These are phyloP conservation scores for Rhorus exstirpatorius DNA, from an alignment of 2,888 invertebrate species.

Conservation along the genomic window DNA sequence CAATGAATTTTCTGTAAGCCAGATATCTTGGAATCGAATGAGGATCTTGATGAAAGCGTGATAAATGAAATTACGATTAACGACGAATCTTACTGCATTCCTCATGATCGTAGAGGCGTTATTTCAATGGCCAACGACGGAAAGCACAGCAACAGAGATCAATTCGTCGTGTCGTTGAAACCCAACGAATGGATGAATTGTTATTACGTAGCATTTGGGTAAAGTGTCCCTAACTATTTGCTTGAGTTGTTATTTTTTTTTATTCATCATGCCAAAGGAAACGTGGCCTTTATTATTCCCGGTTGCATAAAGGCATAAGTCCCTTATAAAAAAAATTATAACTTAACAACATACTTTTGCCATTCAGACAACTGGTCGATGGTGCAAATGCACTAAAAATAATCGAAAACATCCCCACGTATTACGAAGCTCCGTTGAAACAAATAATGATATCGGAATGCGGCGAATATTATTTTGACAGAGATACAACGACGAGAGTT, in stretches of 20 bases:
- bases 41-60: slow-evolving; percentile 82
- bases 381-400: slow-evolving; percentile 88
- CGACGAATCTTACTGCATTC: slow-evolving; percentile 90
- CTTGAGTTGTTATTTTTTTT: too few species aligned
- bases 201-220: slow-evolving; percentile 92
- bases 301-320: not conserved
- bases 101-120: slow-evolving; percentile 90
- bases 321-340: not conserved
- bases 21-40: slow-evolving; percentile 56
- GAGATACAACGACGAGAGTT: slow-evolving; percentile 25
- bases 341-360: not conserved
- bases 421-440: slow-evolving; percentile 88
- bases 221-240: slow-evolving; percentile 69
- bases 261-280: not conserved
- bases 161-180: slow-evolving; percentile 90
- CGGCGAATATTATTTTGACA: slow-evolving; percentile 73
- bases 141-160: slow-evolving; percentile 90
- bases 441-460: slow-evolving; percentile 72
- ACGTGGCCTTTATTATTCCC: not conserved
- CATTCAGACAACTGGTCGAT: slow-evolving; percentile 89
- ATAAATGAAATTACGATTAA: slow-evolving; percentile 85
- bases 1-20: too few species aligned
- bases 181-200: slow-evolving; percentile 91
- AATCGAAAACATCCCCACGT: slow-evolving; percentile 89
- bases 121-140: slow-evolving; percentile 91